These are phyloP conservation scores for Plusia festucae DNA, from an alignment of 2,888 invertebrate species.

Conservation along the genomic window DNA sequence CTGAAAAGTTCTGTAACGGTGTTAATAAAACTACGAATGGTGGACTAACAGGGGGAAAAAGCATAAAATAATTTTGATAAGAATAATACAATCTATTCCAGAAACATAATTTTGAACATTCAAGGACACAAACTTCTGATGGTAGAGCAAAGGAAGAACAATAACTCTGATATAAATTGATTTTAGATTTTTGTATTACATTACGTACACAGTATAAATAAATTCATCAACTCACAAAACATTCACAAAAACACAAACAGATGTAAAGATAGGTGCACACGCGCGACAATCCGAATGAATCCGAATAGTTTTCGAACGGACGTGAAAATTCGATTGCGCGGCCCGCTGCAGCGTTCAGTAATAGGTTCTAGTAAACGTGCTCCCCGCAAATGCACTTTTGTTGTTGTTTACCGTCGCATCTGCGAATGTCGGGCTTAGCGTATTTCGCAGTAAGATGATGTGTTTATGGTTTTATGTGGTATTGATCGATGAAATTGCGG, in stretches of 20 bases:
- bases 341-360: slow-evolving; percentile 56
- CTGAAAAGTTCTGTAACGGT: too few species aligned
- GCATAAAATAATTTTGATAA: too few species aligned
- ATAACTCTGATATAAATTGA: too few species aligned
- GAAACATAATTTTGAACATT: too few species aligned
- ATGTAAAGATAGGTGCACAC: slow-evolving; percentile 42
- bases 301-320: slow-evolving; percentile 63
- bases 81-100: too few species aligned
- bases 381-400: slow-evolving; percentile 68
- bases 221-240: slow-evolving; percentile 10
- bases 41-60: too few species aligned
- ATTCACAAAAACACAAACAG: slow-evolving; percentile 26
- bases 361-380: slow-evolving; percentile 61
- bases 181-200: too few species aligned
- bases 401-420: slow-evolving; percentile 65
- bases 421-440: slow-evolving; percentile 56
- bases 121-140: too few species aligned
- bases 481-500: slow-evolving; percentile 33
- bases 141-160: too few species aligned
- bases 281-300: slow-evolving; percentile 44
- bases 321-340: slow-evolving; percentile 70
- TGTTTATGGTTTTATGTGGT: slow-evolving; percentile 51
- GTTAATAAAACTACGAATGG: too few species aligned
- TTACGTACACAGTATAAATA: too few species aligned
- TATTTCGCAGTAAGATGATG: slow-evolving; percentile 53